Percentiles rank a stretch among this genome's conserved stretches.
Evolutionary conservation across 2,888 invertebrate species (phyloP).

Genomic region (Acleris sparsana): DNA sequence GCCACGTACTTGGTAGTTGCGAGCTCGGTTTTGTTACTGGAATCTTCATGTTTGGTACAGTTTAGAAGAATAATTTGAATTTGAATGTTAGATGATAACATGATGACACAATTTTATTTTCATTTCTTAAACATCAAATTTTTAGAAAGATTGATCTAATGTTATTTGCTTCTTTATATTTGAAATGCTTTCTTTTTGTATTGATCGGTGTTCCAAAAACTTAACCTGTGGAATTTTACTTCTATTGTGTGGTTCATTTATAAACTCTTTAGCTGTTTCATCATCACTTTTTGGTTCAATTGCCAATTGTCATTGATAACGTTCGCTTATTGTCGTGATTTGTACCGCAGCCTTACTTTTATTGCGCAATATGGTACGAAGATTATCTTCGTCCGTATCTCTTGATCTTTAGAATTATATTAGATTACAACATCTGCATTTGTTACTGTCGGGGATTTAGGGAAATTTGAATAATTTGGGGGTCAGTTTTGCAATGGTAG

Average conservation of each 20-base stretch:
- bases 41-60: conserved; percentile 47
- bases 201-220: no score
- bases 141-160: no score
- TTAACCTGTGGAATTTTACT: not conserved
- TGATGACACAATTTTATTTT: no score
- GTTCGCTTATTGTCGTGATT: conserved; percentile 15
- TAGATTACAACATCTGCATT: conserved; percentile 32
- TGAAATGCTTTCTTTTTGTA: no score
- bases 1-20: conserved; percentile 54
- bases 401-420: conserved; percentile 30
- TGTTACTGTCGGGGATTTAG: conserved; percentile 18
- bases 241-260: not conserved
- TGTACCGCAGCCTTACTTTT: conserved; percentile 17
- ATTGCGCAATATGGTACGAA: conserved; percentile 28
- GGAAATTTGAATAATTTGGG: conserved; percentile 28
- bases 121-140: no score
- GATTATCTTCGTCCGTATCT: conserved; percentile 27
- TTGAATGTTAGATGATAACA: no score
- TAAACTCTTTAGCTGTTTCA: conserved; percentile 2
- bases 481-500: not conserved
- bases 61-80: conserved; percentile 22
- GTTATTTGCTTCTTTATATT: no score
- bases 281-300: conserved; percentile 18
- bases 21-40: conserved; percentile 53
- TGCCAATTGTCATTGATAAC: not conserved